Evolutionary conservation across 2,888 invertebrate species (phyloP).

Genomic region (Eilema caniola): DNA sequence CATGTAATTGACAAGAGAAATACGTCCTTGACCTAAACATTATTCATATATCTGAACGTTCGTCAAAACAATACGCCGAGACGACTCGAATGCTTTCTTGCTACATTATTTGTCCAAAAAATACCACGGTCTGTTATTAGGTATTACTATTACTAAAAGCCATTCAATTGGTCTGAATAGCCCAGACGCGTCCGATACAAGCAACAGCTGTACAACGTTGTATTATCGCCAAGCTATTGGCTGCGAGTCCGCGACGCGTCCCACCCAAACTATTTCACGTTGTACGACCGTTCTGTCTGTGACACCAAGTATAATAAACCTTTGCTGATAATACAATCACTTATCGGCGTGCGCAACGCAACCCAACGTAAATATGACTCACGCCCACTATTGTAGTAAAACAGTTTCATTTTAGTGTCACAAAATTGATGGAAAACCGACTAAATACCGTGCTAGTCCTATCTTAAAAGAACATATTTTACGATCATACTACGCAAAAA

Average conservation of each 20-base stretch:
- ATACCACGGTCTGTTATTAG: neutral
- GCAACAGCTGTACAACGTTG: neutral
- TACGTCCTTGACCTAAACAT: neutral
- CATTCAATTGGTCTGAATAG: neutral
- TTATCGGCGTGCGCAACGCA: slow-evolving; percentile 12
- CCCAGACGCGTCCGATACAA: neutral
- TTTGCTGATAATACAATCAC: slow-evolving; percentile 7
- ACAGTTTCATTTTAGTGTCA: neutral
- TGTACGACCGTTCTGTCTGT: neutral
- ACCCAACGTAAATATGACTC: slow-evolving; percentile 7
- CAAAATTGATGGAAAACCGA: neutral
- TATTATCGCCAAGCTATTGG: neutral
- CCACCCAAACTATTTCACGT: neutral
- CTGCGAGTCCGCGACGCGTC: slow-evolving; percentile 4
- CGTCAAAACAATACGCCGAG: neutral
- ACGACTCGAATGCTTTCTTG: neutral
- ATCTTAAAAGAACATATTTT: neutral
- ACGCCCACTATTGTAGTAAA: neutral
- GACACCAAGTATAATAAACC: neutral
- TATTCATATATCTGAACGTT: neutral
- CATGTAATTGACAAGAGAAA: neutral
- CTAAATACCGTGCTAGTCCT: too few species aligned
- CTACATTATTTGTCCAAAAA: neutral
- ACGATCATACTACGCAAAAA: neutral
- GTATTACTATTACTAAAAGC: neutral